Conservation (phyloP, 1,140 invertebrate species). For the Coptotermes formosanus region DNA sequence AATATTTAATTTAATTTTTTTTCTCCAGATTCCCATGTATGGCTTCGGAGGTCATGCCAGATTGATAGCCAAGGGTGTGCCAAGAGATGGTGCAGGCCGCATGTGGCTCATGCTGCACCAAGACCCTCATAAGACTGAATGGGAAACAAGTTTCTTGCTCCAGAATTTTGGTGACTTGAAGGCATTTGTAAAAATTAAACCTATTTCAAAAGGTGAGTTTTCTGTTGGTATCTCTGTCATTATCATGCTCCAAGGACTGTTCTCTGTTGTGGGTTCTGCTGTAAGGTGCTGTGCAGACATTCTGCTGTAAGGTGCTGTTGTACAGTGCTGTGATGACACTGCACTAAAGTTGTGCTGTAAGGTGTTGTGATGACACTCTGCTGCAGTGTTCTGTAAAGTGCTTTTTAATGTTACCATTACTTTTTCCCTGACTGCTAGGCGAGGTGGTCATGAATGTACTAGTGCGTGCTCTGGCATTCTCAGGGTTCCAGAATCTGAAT, state of each 20-base stretch:
- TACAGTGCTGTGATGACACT: too few relatives aligned
- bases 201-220: neutral
- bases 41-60: slow-evolving; percentile 1
- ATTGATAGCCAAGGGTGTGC: neutral
- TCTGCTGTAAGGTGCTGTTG: too few relatives aligned
- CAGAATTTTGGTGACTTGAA: neutral
- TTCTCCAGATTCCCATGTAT: neutral
- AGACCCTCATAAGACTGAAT: neutral
- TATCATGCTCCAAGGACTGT: too few relatives aligned
- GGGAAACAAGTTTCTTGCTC: neutral
- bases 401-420: too few relatives aligned
- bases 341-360: too few relatives aligned
- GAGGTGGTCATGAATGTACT: neutral
- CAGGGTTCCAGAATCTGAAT: neutral
- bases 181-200: neutral
- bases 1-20: neutral
- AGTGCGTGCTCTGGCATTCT: neutral
- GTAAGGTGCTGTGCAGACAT: too few relatives aligned
- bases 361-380: too few relatives aligned
- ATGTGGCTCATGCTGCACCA: neutral
- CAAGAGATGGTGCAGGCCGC: neutral
- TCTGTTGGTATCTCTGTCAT: too few relatives aligned
- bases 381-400: too few relatives aligned
- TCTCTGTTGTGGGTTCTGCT: too few relatives aligned
- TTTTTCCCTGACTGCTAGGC: neutral